Base-by-base conservation (phyloP, 2,113 vertebrate species). In the Pithys albifrons region DNA sequence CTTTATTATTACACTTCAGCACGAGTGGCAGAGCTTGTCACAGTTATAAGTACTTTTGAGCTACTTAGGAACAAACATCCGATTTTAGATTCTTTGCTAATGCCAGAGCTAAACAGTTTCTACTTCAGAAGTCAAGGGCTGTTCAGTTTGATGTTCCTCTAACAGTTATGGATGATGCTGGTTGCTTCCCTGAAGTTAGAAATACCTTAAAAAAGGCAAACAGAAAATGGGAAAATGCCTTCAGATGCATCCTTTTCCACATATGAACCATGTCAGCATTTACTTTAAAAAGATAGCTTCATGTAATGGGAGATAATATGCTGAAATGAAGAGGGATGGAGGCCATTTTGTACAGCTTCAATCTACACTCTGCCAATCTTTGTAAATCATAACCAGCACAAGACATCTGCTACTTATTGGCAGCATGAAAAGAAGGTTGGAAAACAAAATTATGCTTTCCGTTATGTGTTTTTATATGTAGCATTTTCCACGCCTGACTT, bases 41-140 rank as follows among this genome's bases (percentile, higher is more conserved):
- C 57, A 79, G 90, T 73, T 77, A 69, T 91, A 94, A 95, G 89
- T 90, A 86, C 48, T 57, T 96, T 83, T 92, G 78, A 94, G 37
- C 66, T 96, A 59, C 83, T 93, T 89, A 91, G 58, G 51, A 95
- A 85, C 86, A 49, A 94, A 73, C 88, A 90, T 64, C 13, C 2
- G 1, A 88, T 80, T 90, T 83, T 71, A 83, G 71, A 80, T 39
- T 86, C 72, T 61, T 89, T 75, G 14, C 69, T 89, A 78, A 90
- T 92, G 52, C 65, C 45, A 23, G 20, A 65, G 37, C 85, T 89
- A 93, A 96, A 86, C 8, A 78, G 25, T 74, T 92, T 81, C 35
- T 86, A 57, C 65, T 91, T 93, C 52, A 81, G 76, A 88, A 96
- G 57, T 75, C 76, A 89, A 91, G 45, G 48, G 31, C 76, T 95